phyloP scores from a whole-genome alignment of 2,113 vertebrate genomes.

The Ageneiosus marmoratus region DNA sequence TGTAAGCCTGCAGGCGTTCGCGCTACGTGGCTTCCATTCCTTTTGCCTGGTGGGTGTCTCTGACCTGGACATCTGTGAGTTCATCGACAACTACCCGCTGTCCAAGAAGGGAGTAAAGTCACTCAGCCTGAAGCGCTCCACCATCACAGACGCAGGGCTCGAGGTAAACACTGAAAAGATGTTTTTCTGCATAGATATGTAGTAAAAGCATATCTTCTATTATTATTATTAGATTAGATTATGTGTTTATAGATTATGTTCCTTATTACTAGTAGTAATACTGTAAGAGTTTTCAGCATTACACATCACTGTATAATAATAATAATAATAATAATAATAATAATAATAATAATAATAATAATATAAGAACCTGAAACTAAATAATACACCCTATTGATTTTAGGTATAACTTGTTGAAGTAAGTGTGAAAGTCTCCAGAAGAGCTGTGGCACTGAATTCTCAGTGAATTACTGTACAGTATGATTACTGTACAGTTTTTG shows the following conservation, averaged over 20 bases:
- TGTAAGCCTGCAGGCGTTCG: conserved; percentile 94
- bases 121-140: conserved; percentile 96
- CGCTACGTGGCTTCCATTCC: conserved; percentile 88
- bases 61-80: conserved; percentile 98
- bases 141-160: conserved; percentile 94
- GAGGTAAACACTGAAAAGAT: conserved; percentile 77
- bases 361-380: neutral
- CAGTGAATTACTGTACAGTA: too few relatives aligned
- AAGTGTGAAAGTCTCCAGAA: too few relatives aligned
- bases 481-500: too few relatives aligned
- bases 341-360: too few relatives aligned
- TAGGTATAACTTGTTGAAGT: too few relatives aligned
- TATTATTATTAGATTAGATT: neutral
- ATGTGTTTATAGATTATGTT: too few relatives aligned
- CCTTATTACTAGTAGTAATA: neutral
- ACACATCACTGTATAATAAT: neutral
- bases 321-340: too few relatives aligned
- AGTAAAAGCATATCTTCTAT: neutral
- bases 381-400: too few relatives aligned
- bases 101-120: conserved; percentile 98
- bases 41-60: conserved; percentile 98
- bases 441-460: too few relatives aligned
- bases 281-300: neutral
- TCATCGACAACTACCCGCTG: conserved; percentile 98
- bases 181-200: neutral